Evolutionary conservation across 2,797 vertebrate genomes (phyloP).

Genomic region (Characodon lateralis): DNA sequence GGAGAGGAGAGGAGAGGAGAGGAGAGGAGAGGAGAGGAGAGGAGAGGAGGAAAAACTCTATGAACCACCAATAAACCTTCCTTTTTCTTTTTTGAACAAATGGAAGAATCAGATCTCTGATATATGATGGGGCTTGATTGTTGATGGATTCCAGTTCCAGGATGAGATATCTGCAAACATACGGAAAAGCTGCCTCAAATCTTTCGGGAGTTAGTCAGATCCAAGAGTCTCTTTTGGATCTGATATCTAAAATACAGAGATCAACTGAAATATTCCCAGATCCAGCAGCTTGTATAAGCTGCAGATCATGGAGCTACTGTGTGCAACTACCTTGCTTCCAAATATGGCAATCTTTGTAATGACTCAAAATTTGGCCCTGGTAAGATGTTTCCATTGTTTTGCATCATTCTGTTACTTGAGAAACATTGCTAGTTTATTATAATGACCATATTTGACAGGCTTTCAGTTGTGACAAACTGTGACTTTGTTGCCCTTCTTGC

Average conservation of each 20-base stretch:
- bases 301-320: not conserved
- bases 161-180: not conserved
- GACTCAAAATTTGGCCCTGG: not conserved
- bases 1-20: too few relatives aligned
- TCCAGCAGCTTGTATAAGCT: not conserved
- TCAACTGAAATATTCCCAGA: slow-evolving; percentile 3
- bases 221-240: slow-evolving; percentile 12
- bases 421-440: not conserved
- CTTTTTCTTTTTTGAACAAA: too few relatives aligned
- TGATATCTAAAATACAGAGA: not conserved
- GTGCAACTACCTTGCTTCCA: not conserved
- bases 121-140: too few relatives aligned
- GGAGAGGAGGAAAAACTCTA: too few relatives aligned
- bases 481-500: not conserved
- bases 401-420: not conserved
- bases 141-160: too few relatives aligned
- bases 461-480: not conserved
- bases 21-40: too few relatives aligned
- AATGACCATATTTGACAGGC: not conserved
- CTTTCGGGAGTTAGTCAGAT: not conserved
- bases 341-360: not conserved
- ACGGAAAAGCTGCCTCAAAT: not conserved
- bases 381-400: slow-evolving; percentile 1
- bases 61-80: too few relatives aligned
- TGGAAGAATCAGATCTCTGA: too few relatives aligned